Evolutionary conservation across 2,797 vertebrate species (phyloP).

Genomic region (Sebastes minor): DNA sequence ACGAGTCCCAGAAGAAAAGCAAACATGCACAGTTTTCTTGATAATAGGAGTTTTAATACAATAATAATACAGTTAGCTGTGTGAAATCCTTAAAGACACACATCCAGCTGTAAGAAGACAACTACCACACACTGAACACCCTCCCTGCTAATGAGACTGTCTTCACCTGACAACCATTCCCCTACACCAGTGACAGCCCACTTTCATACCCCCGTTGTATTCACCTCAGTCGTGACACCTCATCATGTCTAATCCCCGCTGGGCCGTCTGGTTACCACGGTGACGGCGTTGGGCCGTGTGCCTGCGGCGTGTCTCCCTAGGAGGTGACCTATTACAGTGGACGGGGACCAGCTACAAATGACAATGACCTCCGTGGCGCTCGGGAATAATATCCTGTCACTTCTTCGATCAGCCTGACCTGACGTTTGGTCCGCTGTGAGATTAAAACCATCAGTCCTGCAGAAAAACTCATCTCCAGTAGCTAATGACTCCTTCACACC

Average conservation of each 20-base stretch:
- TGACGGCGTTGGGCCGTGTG: conserved; percentile 1
- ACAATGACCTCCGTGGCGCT: conserved; percentile 39
- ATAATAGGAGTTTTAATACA: not conserved
- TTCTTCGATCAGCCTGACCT: conserved; percentile 19
- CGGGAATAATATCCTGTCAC: conserved; percentile 31
- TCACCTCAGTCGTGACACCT: conserved; percentile 60
- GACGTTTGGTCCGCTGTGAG: conserved; percentile 2
- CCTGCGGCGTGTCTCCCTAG: conserved; percentile 17
- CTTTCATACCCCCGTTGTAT: conserved; percentile 44
- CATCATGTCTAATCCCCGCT: conserved; percentile 46
- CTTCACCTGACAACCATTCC: conserved; percentile 29
- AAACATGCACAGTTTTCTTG: not conserved
- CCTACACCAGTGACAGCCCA: conserved; percentile 36
- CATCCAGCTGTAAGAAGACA: not conserved
- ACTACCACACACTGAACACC: not conserved
- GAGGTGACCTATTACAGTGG: conserved; percentile 51
- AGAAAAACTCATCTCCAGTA: conserved; percentile 24
- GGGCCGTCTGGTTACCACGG: conserved; percentile 60
- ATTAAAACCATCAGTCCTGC: conserved; percentile 51
- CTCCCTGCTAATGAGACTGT: conserved; percentile 16
- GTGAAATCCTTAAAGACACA: not conserved
- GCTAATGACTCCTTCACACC: conserved; percentile 7
- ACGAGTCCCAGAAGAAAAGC: not conserved
- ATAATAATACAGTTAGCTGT: not conserved
- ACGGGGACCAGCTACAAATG: conserved; percentile 50